Conservation (phyloP, 2,888 invertebrate species). For the Cremastobaeus sp. region DNA sequence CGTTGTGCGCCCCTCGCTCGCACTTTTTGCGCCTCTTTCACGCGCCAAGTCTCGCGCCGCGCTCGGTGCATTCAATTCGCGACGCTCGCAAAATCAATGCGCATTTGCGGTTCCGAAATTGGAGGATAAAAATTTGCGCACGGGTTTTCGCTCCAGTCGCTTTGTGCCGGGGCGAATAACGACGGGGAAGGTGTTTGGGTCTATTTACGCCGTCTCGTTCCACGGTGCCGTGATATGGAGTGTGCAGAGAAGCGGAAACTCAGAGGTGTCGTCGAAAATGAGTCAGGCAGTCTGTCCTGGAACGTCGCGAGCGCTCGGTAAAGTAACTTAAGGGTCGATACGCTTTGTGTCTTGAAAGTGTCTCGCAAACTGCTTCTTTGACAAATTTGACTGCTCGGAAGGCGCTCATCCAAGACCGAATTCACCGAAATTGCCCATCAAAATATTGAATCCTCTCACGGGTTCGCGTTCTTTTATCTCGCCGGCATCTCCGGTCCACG, state of each 20-base stretch:
- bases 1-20: constrained; percentile 3
- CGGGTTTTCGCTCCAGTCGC: not conserved
- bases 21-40: constrained; percentile 20
- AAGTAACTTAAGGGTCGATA: constrained; percentile 28
- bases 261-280: constrained; percentile 41
- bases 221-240: constrained; percentile 9
- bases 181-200: no score
- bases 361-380: constrained; percentile 29
- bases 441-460: no score
- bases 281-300: constrained; percentile 33
- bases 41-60: constrained; percentile 22
- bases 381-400: constrained; percentile 20
- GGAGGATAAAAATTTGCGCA: no score
- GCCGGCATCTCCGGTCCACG: not conserved
- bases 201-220: constrained; percentile 22
- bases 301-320: constrained; percentile 6
- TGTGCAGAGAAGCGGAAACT: constrained; percentile 38
- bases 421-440: no score
- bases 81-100: no score
- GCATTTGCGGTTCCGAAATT: no score
- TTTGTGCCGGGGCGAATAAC: not conserved
- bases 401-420: no score
- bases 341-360: constrained; percentile 7
- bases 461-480: no score
- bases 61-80: constrained; percentile 36